Evolutionary conservation across 2,888 invertebrate genomes (phyloP).

Genomic region (Tiliacea aurago): DNA sequence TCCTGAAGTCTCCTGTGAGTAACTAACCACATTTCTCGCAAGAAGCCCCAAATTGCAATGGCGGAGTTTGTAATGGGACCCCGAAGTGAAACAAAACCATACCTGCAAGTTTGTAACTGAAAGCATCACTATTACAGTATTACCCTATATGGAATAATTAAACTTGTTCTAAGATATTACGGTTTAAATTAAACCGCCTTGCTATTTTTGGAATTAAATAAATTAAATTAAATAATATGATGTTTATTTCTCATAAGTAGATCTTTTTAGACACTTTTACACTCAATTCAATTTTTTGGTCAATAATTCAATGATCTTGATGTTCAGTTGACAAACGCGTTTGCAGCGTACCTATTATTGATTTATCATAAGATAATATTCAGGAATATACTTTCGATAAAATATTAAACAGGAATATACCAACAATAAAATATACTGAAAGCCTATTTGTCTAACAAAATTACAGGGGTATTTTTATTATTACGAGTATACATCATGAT

Average conservation of each 20-base stretch:
- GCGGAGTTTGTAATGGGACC: constrained; percentile 46
- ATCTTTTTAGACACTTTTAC: no score
- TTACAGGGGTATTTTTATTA: neutral
- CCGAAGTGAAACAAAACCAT: constrained; percentile 23
- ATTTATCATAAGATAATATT: neutral
- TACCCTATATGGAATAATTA: constrained; percentile 37
- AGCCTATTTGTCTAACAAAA: neutral
- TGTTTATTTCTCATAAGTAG: no score
- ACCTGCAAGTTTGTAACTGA: constrained; percentile 30
- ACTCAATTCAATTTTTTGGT: no score
- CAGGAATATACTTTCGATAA: no score
- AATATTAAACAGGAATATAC: neutral
- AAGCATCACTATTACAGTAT: constrained; percentile 28
- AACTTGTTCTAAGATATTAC: constrained; percentile 21
- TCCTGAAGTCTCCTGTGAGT: neutral
- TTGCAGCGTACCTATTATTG: neutral
- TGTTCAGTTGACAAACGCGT: neutral
- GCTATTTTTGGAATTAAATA: neutral
- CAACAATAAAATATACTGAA: neutral
- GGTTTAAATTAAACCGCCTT: neutral
- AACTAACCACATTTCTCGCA: constrained; percentile 12
- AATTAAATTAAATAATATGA: neutral
- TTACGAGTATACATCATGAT: neutral
- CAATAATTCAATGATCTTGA: neutral
- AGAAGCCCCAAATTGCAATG: constrained; percentile 36